Conservation (phyloP, 2,888 invertebrate genomes). For the Drosophila anceps region DNA sequence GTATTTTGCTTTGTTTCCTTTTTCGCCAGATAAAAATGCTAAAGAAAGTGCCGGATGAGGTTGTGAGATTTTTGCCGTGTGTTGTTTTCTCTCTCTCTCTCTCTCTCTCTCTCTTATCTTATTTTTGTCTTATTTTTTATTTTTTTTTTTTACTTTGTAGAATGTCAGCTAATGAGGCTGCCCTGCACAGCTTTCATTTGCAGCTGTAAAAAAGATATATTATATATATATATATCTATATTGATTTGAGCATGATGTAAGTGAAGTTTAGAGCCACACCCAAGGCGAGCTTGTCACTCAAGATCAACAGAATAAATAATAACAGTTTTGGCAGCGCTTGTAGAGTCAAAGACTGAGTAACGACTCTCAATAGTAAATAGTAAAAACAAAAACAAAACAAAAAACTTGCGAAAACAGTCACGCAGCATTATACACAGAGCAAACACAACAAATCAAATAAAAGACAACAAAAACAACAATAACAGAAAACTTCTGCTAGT, state of each 20-base stretch:
- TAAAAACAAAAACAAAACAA: conserved; percentile 5
- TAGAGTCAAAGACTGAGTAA: conserved; percentile 29
- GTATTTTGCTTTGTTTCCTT: conserved; percentile 75
- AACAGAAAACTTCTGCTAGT: conserved; percentile 50
- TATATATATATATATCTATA: background rate
- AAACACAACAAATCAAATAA: conserved; percentile 19
- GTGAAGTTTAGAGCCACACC: conserved; percentile 53
- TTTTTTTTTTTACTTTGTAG: too few relatives aligned
- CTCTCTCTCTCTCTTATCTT: too few relatives aligned
- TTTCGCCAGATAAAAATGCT: conserved; percentile 68
- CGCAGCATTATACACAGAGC: conserved; percentile 62
- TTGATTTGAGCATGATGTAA: conserved; percentile 42
- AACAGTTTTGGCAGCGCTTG: background rate
- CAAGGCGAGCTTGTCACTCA: conserved; percentile 34
- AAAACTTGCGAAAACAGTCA: conserved; percentile 73
- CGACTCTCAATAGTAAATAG: conserved; percentile 18
- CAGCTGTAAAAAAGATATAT: background rate
- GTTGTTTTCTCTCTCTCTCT: too few relatives aligned
- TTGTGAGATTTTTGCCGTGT: conserved; percentile 10
- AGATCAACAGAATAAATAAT: conserved; percentile 57
- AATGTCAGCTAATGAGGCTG: conserved; percentile 61
- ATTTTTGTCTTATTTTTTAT: background rate
- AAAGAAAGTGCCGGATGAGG: conserved; percentile 55
- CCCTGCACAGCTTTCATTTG: conserved; percentile 45
- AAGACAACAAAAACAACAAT: conserved; percentile 32